Evolutionary conservation across 2,113 vertebrate species (phyloP).

Genomic region (Protobothrops mucrosquamatus): DNA sequence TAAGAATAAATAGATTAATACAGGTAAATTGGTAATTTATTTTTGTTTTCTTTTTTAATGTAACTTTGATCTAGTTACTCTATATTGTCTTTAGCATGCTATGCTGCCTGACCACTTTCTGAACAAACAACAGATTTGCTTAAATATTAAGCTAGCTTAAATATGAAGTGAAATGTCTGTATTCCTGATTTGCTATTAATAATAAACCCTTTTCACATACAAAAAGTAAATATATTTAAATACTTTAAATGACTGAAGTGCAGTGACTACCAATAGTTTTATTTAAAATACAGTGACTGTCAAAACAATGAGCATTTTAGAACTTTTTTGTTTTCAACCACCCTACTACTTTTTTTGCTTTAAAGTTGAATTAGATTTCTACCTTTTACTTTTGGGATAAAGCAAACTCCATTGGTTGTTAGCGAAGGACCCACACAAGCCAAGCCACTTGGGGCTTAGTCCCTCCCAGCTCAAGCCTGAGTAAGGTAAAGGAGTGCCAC

Average conservation of each 20-base stretch:
- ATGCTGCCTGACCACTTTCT: constrained; percentile 18
- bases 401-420: no score
- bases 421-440: no score
- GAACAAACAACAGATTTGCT: constrained; percentile 13
- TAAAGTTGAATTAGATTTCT: not conserved
- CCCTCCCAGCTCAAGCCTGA: no score
- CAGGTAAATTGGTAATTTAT: constrained; percentile 4
- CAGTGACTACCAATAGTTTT: not conserved
- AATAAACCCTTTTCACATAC: constrained; percentile 23
- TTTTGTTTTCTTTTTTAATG: not conserved
- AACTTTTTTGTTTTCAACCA: not conserved
- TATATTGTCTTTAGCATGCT: constrained; percentile 28
- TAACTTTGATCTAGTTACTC: constrained; percentile 10
- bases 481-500: no score
- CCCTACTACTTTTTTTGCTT: not conserved
- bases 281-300: no score
- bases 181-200: constrained; percentile 18
- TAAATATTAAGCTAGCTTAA: constrained; percentile 16
- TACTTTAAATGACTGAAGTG: constrained; percentile 8
- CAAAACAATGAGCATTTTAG: constrained; percentile 10
- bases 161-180: constrained; percentile 3
- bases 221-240: constrained; percentile 7
- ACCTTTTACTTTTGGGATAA: not conserved
- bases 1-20: constrained; percentile 9
- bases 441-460: no score